Evolutionary conservation across 1,140 invertebrate species (phyloP).

Genomic region (Diorhabda sublineata): DNA sequence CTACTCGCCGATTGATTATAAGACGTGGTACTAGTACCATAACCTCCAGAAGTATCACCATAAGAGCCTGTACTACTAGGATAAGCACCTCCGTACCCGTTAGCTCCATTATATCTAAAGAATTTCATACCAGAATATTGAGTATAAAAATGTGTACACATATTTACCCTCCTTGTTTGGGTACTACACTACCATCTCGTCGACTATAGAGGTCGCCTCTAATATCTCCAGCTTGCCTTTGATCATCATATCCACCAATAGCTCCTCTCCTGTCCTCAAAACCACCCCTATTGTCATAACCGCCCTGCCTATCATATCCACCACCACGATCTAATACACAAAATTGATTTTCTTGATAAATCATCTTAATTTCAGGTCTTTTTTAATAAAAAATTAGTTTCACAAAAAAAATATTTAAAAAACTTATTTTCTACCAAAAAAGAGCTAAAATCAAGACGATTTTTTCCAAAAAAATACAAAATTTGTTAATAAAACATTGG

Average conservation of each 20-base stretch:
- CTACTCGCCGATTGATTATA: too few relatives aligned
- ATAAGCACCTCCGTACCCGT: constrained; percentile 7
- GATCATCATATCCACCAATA: not conserved
- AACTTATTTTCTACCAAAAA: not conserved
- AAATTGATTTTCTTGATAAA: too few relatives aligned
- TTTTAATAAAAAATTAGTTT: too few relatives aligned
- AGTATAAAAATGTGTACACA: not conserved
- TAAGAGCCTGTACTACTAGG: constrained; percentile 9
- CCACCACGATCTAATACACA: constrained; percentile 4
- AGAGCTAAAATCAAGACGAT: not conserved
- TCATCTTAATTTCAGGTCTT: too few relatives aligned
- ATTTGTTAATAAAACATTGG: constrained; percentile 13
- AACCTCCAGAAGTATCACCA: too few relatives aligned
- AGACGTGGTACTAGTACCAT: too few relatives aligned
- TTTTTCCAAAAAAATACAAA: constrained; percentile 22
- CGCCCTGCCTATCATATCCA: constrained; percentile 23
- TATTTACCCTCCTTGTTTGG: constrained; percentile 40
- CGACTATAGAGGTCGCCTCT: constrained; percentile 41
- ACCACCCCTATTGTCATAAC: constrained; percentile 23
- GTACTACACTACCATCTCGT: constrained; percentile 30
- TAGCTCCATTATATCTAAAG: not conserved
- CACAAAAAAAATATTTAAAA: too few relatives aligned
- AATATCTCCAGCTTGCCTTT: constrained; percentile 18
- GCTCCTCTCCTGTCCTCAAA: constrained; percentile 18
- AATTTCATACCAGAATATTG: not conserved